Conservation (phyloP, 2,113 vertebrate species). For the Microcebus tavaratra region DNA sequence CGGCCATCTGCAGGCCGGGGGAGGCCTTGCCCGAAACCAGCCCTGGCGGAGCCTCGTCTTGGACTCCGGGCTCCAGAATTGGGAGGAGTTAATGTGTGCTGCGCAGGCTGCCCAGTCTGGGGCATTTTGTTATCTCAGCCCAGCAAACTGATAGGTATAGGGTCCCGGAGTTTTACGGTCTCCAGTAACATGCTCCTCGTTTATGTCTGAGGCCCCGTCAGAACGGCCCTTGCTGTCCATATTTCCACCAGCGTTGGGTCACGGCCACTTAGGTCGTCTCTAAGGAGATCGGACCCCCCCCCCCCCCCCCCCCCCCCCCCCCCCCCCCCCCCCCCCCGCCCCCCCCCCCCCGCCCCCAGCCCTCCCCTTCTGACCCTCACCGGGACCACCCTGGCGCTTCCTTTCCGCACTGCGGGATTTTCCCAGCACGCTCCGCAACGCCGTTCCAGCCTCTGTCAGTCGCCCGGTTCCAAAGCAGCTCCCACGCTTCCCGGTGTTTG, state of each 20-base stretch:
- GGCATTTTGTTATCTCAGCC: background rate
- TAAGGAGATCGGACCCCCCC: background rate
- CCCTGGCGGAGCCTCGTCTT: background rate
- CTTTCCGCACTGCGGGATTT: background rate
- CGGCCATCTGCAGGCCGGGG: accelerated
- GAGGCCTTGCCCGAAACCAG: background rate
- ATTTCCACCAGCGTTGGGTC: background rate
- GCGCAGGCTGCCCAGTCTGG: accelerated
- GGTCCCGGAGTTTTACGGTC: background rate
- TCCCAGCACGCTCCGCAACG: background rate
- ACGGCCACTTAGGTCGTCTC: background rate
- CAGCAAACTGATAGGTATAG: too few species aligned
- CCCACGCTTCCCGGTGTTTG: background rate
- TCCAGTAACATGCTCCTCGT: background rate
- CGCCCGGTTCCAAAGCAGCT: background rate
- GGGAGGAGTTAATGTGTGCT: background rate
- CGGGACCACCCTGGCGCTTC: background rate
- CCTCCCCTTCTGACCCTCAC: background rate
- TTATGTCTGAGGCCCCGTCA: background rate
- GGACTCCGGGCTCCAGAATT: too few species aligned
- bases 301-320: background rate
- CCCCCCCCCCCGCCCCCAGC: background rate
- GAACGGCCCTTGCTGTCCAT: background rate
- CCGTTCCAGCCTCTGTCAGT: accelerated
- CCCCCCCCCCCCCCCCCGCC: background rate